phyloP scores from a whole-genome alignment of 37 sponge, comb jelly and placozoan genomes.

The Cliona cf. orientalis region DNA sequence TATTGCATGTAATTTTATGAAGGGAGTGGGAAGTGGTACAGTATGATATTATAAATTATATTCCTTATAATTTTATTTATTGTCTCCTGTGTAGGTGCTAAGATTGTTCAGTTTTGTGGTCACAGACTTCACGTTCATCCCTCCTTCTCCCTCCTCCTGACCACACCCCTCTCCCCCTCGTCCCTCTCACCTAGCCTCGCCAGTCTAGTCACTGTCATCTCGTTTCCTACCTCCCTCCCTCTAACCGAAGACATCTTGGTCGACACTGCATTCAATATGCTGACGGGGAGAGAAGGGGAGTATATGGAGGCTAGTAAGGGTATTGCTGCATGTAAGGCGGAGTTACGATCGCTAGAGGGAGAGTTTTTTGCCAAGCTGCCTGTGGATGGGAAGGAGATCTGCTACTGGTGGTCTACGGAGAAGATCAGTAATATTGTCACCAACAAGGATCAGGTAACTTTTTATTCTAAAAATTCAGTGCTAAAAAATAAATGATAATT shows the following conservation, averaged over 20 bases:
- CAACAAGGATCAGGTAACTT: conserved; percentile 25
- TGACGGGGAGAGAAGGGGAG: not conserved
- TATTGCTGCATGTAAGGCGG: conserved; percentile 10
- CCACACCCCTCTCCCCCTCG: conserved; percentile 32
- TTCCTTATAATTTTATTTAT: too few relatives aligned
- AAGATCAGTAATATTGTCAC: conserved; percentile 9
- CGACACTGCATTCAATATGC: conserved; percentile 4
- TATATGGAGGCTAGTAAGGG: conserved; percentile 23
- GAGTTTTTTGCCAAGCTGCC: conserved; percentile 18
- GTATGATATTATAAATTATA: too few relatives aligned
- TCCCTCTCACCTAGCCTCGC: conserved; percentile 23
- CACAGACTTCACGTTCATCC: conserved; percentile 49
- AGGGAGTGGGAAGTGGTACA: too few relatives aligned
- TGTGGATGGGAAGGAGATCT: not conserved
- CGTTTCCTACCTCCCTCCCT: conserved; percentile 29
- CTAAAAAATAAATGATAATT: too few relatives aligned
- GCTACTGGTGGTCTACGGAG: conserved; percentile 18
- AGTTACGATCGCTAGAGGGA: conserved; percentile 16
- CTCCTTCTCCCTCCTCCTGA: conserved; percentile 53
- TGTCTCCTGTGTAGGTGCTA: conserved; percentile 3
- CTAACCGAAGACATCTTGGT: conserved; percentile 32
- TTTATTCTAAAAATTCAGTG: too few relatives aligned
- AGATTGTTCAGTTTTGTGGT: conserved; percentile 61
- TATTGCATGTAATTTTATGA: too few relatives aligned
- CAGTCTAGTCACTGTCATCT: conserved; percentile 15